Evolutionary conservation across 2,888 invertebrate species (phyloP).

Genomic region (Spicauda simplicius): DNA sequence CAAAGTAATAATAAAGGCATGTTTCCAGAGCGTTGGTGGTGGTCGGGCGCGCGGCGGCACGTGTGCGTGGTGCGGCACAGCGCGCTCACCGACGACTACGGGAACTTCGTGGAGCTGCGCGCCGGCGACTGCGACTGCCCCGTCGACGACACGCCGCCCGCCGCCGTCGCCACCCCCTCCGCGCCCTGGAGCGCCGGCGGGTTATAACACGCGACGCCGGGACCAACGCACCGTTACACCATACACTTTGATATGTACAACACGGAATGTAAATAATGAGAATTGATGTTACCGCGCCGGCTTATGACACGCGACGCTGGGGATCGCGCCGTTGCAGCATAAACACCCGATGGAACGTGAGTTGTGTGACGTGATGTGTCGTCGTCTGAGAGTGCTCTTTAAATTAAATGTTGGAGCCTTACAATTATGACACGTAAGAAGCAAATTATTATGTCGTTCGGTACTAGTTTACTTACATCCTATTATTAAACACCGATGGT

Average conservation of each 20-base stretch:
- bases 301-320: conserved; percentile 43
- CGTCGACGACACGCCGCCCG: conserved; percentile 42
- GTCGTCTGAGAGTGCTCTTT: background rate
- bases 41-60: conserved; percentile 68
- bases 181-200: conserved; percentile 41
- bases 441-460: no score
- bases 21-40: conserved; percentile 70
- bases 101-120: conserved; percentile 77
- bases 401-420: no score
- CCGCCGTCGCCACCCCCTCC: conserved; percentile 24
- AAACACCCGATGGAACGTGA: background rate
- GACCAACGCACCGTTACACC: background rate
- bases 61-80: conserved; percentile 72
- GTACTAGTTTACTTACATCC: no score
- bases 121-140: conserved; percentile 77
- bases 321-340: background rate
- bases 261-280: no score
- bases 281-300: no score
- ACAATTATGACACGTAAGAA: no score
- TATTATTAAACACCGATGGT: no score
- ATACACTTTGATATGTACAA: no score
- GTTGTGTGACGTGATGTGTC: background rate
- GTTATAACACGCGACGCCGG: conserved; percentile 43
- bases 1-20: no score
- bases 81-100: conserved; percentile 82